Percentiles rank a stretch among this genome's conserved stretches.
phyloP scores from a whole-genome alignment of 2,113 vertebrate genomes.

The Sinocyclocheilus anophthalmus region DNA sequence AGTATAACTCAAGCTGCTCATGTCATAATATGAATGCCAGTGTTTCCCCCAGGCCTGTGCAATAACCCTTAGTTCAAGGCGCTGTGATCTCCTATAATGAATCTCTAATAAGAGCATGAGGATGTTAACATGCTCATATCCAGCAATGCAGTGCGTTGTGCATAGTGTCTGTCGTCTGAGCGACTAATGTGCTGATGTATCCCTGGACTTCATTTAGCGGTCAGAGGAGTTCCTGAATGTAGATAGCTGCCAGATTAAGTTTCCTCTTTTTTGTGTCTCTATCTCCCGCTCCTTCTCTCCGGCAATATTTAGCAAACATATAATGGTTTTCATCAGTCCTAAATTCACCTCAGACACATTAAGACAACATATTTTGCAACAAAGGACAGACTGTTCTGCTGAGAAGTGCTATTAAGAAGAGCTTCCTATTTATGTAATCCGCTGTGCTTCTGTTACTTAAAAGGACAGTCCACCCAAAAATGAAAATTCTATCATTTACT shows the following conservation, averaged over 20 bases:
- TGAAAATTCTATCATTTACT: neutral
- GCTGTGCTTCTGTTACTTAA: neutral
- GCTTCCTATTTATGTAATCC: neutral
- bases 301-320: neutral
- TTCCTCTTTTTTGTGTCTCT: neutral
- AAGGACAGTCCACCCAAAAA: neutral
- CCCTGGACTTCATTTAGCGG: neutral
- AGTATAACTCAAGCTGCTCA: neutral
- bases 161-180: neutral
- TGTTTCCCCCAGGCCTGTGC: neutral
- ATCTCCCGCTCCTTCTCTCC: neutral
- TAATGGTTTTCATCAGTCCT: neutral
- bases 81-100: neutral
- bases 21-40: neutral
- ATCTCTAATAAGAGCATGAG: neutral
- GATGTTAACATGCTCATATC: neutral
- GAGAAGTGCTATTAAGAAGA: neutral
- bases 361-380: neutral
- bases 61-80: neutral
- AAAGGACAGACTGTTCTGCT: neutral
- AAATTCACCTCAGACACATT: slow-evolving; percentile 14
- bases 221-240: neutral
- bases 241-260: slow-evolving; percentile 21
- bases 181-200: slow-evolving; percentile 16
- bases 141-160: slow-evolving; percentile 13